A percentile compares a stretch with the other conserved stretches of the same genome.
These are phyloP conservation scores for Rhynchophorus ferrugineus DNA, from an alignment of 1,140 invertebrate species.

Conservation along the genomic window DNA sequence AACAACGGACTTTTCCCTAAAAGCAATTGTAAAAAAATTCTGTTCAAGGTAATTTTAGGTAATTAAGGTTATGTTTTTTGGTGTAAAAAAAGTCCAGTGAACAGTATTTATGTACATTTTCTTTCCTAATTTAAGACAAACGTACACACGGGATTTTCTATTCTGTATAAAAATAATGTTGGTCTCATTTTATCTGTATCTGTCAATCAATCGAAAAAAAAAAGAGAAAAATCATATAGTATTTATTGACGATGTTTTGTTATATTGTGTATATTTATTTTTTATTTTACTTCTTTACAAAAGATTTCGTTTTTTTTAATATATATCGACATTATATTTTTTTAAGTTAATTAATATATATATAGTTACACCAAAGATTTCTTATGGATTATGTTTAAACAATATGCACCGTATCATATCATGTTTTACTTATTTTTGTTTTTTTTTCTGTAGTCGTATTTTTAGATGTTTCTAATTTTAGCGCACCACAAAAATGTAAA, in stretches of 20 bases:
- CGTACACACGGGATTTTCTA: constrained; percentile 30
- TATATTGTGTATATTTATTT: constrained; percentile 24
- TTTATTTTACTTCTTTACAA: constrained; percentile 26
- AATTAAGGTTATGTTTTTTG: not conserved
- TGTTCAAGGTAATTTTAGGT: not conserved
- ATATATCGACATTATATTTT: constrained; percentile 34
- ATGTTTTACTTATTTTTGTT: constrained; percentile 24
- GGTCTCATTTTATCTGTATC: too few species aligned
- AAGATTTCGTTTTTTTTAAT: constrained; percentile 32
- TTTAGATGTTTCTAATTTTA: constrained; percentile 15
- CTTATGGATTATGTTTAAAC: constrained; percentile 32
- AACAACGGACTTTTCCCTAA: not conserved
- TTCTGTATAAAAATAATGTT: not conserved
- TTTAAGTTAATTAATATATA: constrained; percentile 35
- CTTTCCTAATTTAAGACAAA: constrained; percentile 32
- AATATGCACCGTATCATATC: constrained; percentile 36
- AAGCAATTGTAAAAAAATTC: not conserved
- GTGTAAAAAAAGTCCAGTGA: constrained; percentile 2
- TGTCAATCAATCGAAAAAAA: too few species aligned
- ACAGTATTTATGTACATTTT: constrained; percentile 10
- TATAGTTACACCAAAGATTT: constrained; percentile 40
- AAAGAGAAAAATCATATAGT: too few species aligned
- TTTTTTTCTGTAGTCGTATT: not conserved
- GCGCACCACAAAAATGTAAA: too few species aligned
- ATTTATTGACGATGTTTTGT: constrained; percentile 12